Evolutionary conservation across 2,888 invertebrate species (phyloP).

Genomic region (Conus canariensis): DNA sequence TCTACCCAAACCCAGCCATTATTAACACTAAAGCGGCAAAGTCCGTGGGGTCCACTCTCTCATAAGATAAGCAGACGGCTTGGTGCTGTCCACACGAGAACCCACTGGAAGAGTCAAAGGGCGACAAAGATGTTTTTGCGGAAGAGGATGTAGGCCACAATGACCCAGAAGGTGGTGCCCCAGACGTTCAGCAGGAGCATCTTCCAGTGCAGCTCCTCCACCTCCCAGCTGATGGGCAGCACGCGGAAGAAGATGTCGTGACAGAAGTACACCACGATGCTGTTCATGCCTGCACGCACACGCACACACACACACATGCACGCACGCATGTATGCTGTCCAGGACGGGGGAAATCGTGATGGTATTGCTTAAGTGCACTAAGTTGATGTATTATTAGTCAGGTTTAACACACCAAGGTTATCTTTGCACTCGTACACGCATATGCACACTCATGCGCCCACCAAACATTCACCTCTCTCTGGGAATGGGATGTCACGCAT

Average conservation of each 20-base stretch:
- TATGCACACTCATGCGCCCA: too few species aligned
- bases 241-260: conserved; percentile 88
- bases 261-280: conserved; percentile 92
- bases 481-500: too few species aligned
- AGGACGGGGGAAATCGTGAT: too few species aligned
- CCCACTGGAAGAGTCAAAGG: conserved; percentile 17
- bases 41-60: too few species aligned
- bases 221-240: conserved; percentile 84
- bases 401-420: too few species aligned
- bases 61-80: background rate
- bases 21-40: too few species aligned
- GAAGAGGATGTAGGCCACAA: conserved; percentile 88
- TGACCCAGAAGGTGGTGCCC: conserved; percentile 87
- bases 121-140: conserved; percentile 85
- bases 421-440: too few species aligned
- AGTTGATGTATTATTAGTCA: too few species aligned
- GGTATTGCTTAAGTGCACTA: too few species aligned
- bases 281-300: conserved; percentile 88
- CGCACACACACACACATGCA: background rate
- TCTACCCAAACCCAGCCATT: too few species aligned
- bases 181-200: conserved; percentile 86
- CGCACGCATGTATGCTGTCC: conserved; percentile 13
- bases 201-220: conserved; percentile 84
- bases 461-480: too few species aligned
- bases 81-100: background rate